phyloP scores from a whole-genome alignment of 2,113 vertebrate species.

The Tetraodon nigroviridis region DNA sequence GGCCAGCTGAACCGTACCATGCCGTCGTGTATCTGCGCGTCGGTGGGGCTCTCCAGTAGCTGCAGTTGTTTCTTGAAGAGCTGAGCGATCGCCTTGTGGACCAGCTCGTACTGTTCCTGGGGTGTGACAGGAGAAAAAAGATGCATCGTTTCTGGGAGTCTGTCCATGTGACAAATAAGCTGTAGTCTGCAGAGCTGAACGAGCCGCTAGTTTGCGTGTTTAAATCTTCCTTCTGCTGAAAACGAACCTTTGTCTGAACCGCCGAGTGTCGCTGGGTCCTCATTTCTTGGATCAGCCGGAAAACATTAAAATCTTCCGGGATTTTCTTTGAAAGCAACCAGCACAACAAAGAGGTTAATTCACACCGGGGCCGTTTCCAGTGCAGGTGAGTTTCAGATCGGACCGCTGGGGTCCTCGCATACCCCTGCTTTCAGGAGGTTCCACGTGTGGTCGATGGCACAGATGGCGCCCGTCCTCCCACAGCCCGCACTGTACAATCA shows the following conservation, averaged over 20 bases:
- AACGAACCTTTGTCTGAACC: slow-evolving; percentile 93
- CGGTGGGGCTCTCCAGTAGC: slow-evolving; percentile 81
- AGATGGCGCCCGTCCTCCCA: slow-evolving; percentile 97
- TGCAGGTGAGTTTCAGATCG: slow-evolving; percentile 1
- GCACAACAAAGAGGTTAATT: not conserved
- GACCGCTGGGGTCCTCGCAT: slow-evolving; percentile 43
- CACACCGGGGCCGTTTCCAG: not conserved
- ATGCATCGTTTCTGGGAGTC: not conserved
- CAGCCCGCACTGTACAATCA: slow-evolving; percentile 89
- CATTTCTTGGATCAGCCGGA: slow-evolving; percentile 98
- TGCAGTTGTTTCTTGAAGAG: slow-evolving; percentile 93
- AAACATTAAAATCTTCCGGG: slow-evolving; percentile 97
- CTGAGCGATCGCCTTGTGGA: slow-evolving; percentile 93
- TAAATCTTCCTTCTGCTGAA: not conserved
- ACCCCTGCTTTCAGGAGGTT: slow-evolving; percentile 98
- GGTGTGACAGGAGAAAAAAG: not conserved
- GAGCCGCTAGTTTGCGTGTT: too few relatives aligned
- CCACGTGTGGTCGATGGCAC: slow-evolving; percentile 99
- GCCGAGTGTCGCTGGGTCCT: slow-evolving; percentile 97
- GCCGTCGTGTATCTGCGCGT: slow-evolving; percentile 83
- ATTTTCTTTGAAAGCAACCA: slow-evolving; percentile 81
- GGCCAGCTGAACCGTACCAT: slow-evolving; percentile 74
- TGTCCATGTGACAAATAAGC: not conserved
- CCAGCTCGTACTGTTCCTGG: slow-evolving; percentile 96
- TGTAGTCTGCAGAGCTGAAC: too few relatives aligned